Base-by-base conservation (phyloP, 2,113 vertebrate genomes). In the Athene noctua region DNA sequence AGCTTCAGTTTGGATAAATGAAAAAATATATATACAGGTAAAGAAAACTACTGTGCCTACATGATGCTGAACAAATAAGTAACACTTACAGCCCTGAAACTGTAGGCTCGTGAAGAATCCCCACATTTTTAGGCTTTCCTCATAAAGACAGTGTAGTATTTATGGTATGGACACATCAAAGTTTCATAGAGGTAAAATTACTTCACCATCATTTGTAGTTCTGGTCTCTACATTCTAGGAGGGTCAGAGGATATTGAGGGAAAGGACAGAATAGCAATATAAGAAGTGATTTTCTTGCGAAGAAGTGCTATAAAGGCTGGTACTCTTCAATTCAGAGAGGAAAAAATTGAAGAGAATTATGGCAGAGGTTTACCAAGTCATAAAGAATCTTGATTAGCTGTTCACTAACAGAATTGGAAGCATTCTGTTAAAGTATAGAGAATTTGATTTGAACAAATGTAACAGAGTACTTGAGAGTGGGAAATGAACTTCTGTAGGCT, bases 241-340 rank as follows among this genome's bases (percentile, higher is more conserved):
- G 61, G 8, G 11, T 25, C 4, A 25, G 32, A 32, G 1, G 6
- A 19, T 27, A n/a, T 4, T 2, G 21, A 77, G 9, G 44, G 29
- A 73, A 90, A 62, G 5, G 5, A 44, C 27, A 27, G 20, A 86
- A 49, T 25, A 32, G 9, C 15, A 51, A 23, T 10, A 4, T 15
- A 26, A 38, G 32, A 58, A 58, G 6, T 68, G 9, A 1, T 26
- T 84, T 30, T 9, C 20, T 49, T 74, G 3, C 34, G 9, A 81
- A 25, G 19, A 88, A 65, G 30, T 61, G 15, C 3, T 74, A 3
- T 29, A 47, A 59, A 85, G 13, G 5, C 5, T 2, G 0, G 3
- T 27, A 13, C 1, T 74, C 2, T 38, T 78, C 25, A 36, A 36
- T 55, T 52, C 27, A 57, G 40, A 71, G 19, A 29, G 17, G 13